These are phyloP conservation scores for Corythoichthys intestinalis DNA, from an alignment of 2,113 vertebrate species.

Conservation along the genomic window DNA sequence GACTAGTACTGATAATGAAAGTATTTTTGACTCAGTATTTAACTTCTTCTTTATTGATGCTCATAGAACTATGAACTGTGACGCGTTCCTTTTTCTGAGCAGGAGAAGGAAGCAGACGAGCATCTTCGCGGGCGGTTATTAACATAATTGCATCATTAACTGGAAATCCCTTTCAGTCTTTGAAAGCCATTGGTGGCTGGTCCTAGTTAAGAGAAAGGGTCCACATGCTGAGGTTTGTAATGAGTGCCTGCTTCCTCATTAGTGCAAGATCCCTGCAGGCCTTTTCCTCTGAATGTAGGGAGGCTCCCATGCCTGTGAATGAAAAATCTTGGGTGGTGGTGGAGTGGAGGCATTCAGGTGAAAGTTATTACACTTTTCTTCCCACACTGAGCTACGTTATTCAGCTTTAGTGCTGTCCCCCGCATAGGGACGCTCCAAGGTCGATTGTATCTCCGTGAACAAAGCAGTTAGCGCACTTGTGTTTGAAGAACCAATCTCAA, in stretches of 20 bases:
- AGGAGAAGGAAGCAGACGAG: constrained; percentile 45
- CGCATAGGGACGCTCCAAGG: constrained; percentile 53
- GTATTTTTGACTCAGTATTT: neutral
- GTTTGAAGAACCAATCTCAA: constrained; percentile 51
- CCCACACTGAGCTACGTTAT: constrained; percentile 64
- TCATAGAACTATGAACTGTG: constrained; percentile 12
- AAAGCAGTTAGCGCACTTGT: constrained; percentile 46
- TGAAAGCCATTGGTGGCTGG: constrained; percentile 54
- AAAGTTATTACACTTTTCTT: constrained; percentile 70
- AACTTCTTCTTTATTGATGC: constrained; percentile 1
- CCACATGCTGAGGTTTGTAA: constrained; percentile 47
- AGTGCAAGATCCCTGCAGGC: constrained; percentile 53
- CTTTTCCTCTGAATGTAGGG: constrained; percentile 42
- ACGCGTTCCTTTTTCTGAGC: constrained; percentile 44
- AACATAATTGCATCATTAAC: constrained; percentile 75
- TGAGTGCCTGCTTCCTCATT: constrained; percentile 67
- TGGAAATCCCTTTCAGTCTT: constrained; percentile 59
- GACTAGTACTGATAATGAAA: neutral
- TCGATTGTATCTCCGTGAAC: constrained; percentile 51
- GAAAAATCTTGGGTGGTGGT: constrained; percentile 60
- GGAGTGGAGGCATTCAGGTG: constrained; percentile 69
- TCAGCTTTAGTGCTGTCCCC: constrained; percentile 47
- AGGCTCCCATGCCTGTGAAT: constrained; percentile 59
- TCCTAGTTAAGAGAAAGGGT: constrained; percentile 49
- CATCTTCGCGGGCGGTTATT: constrained; percentile 41